phyloP scores from a whole-genome alignment of 1,140 invertebrate species.

The Heterodera schachtii region DNA sequence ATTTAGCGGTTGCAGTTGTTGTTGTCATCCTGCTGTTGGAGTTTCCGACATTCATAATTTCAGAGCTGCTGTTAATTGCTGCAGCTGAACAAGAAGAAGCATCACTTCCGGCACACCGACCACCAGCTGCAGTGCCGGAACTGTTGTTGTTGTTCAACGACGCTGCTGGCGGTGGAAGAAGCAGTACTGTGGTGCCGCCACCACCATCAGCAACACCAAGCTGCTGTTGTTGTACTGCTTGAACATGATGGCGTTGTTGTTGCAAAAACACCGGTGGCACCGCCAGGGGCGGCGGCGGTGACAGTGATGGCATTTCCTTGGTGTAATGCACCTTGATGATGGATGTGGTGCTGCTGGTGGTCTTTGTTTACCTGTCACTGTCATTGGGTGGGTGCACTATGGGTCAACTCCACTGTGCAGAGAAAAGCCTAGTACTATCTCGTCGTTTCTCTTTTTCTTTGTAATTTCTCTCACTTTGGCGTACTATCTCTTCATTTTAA shows the following conservation, averaged over 20 bases:
- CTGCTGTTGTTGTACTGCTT: neutral
- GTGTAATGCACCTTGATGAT: conserved; percentile 35
- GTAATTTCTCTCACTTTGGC: too few species aligned
- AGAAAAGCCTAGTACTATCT: too few species aligned
- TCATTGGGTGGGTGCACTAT: neutral
- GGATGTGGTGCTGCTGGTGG: conserved; percentile 13
- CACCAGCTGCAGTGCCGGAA: neutral
- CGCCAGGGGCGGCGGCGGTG: neutral
- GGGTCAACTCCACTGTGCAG: too few species aligned
- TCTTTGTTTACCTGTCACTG: neutral
- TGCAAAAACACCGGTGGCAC: neutral
- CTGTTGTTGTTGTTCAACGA: neutral
- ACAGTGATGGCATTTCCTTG: conserved; percentile 16
- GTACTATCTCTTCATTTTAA: too few species aligned
- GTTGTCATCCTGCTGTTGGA: neutral
- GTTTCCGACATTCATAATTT: too few species aligned
- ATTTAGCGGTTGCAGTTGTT: too few species aligned
- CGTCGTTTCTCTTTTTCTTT: too few species aligned
- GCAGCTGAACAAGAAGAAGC: neutral
- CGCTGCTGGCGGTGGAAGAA: too few species aligned
- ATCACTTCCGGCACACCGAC: neutral
- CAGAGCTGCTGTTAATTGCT: too few species aligned
- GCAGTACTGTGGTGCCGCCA: too few species aligned
- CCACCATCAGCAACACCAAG: too few species aligned
- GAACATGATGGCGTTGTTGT: neutral